A percentile compares a stretch with the other conserved stretches of the same genome.
Conservation (phyloP, 2,888 invertebrate genomes). For the Drosophila parthenogenetica region DNA sequence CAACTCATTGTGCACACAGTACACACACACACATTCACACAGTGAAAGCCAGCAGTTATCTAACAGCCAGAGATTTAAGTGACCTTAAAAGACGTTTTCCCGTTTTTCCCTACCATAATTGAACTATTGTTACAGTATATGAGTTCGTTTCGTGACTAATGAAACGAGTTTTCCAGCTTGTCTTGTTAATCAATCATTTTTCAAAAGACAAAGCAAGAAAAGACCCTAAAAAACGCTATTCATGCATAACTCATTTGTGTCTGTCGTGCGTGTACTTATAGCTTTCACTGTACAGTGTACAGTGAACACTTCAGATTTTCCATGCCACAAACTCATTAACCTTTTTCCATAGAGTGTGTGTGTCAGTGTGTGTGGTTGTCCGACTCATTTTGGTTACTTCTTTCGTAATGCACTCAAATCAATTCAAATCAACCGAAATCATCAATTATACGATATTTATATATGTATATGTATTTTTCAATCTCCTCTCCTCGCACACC, state of each 20-base stretch:
- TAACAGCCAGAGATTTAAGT: conserved; percentile 29
- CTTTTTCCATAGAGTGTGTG: conserved; percentile 25
- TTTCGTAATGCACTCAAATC: conserved; percentile 38
- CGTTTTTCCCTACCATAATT: not conserved
- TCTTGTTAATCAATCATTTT: conserved; percentile 14
- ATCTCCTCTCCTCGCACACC: conserved; percentile 30
- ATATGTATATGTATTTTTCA: conserved; percentile 24
- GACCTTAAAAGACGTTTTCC: conserved; percentile 20
- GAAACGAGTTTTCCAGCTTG: conserved; percentile 1
- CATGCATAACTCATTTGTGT: not conserved
- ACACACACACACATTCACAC: conserved; percentile 7
- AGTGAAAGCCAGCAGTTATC: conserved; percentile 54
- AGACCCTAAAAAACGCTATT: not conserved
- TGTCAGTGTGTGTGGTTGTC: conserved; percentile 10
- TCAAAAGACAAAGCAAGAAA: not conserved
- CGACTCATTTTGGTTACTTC: conserved; percentile 14
- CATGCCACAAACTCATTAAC: conserved; percentile 55
- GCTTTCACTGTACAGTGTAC: conserved; percentile 48
- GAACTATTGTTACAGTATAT: conserved; percentile 3
- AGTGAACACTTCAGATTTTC: conserved; percentile 13
- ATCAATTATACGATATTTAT: conserved; percentile 30
- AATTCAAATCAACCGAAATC: conserved; percentile 10
- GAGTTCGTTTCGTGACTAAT: not conserved
- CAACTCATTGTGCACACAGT: conserved; percentile 35
- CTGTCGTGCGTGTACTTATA: conserved; percentile 12